phyloP scores from a whole-genome alignment of 1,140 invertebrate genomes.

The Platorchestia sp. region DNA sequence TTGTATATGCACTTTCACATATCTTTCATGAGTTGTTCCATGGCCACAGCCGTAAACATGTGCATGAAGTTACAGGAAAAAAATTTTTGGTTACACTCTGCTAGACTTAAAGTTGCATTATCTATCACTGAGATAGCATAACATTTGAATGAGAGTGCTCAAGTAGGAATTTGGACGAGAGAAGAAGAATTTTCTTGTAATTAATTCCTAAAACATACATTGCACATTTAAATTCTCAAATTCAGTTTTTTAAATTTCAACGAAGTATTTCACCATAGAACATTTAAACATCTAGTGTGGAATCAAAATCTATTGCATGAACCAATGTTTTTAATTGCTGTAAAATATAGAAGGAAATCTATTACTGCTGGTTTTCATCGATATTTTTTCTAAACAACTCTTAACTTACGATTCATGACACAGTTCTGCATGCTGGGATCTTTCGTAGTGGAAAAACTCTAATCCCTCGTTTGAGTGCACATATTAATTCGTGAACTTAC shows the following conservation, averaged over 20 bases:
- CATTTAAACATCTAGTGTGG: no score
- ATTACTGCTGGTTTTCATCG: not conserved
- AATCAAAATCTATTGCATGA: no score
- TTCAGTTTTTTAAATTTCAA: no score
- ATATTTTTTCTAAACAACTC: not conserved
- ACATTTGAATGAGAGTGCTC: not conserved
- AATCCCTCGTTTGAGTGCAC: not conserved
- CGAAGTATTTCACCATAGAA: no score
- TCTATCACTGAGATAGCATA: not conserved
- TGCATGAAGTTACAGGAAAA: not conserved
- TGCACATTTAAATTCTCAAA: no score
- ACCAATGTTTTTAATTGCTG: no score
- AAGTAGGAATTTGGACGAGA: no score
- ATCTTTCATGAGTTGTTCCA: not conserved
- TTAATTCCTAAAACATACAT: no score
- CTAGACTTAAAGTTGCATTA: not conserved
- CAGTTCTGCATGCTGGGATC: not conserved
- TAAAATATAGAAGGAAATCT: no score
- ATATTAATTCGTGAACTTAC: not conserved
- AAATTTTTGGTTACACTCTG: not conserved
- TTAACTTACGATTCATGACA: not conserved
- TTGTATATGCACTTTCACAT: not conserved
- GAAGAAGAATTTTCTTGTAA: no score
- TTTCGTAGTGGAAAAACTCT: not conserved
- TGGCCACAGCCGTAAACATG: not conserved